phyloP scores from a whole-genome alignment of 2,888 invertebrate genomes.

The Stenchaetothrips biformis region DNA sequence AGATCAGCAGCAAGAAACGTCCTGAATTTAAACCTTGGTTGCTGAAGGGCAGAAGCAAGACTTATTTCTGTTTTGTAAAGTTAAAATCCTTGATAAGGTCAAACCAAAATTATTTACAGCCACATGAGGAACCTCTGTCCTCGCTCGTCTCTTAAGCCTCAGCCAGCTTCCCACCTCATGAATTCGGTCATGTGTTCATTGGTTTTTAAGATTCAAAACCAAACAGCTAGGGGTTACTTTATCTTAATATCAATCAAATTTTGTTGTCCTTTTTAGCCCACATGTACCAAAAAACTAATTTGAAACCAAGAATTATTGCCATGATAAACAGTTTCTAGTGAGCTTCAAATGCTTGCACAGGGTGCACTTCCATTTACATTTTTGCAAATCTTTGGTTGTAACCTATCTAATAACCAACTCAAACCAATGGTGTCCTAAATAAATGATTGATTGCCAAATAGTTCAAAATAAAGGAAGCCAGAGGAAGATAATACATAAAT shows the following conservation, averaged over 20 bases:
- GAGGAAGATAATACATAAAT: too few relatives aligned
- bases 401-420: too few relatives aligned
- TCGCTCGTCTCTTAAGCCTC: neutral
- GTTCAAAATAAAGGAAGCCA: neutral
- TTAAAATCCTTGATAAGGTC: neutral
- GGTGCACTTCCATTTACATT: too few relatives aligned
- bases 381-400: too few relatives aligned
- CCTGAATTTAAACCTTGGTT: neutral
- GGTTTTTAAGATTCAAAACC: neutral
- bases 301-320: too few relatives aligned
- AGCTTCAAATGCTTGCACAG: too few relatives aligned
- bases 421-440: neutral
- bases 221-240: neutral
- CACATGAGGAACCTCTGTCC: conserved; percentile 1
- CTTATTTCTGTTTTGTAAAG: neutral
- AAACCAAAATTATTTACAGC: conserved; percentile 6
- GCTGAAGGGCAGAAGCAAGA: neutral
- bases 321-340: too few relatives aligned
- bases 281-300: too few relatives aligned
- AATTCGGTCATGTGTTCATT: neutral
- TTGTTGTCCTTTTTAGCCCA: neutral
- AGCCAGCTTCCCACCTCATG: conserved; percentile 9
- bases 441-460: neutral
- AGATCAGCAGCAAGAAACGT: neutral
- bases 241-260: neutral